phyloP scores from a whole-genome alignment of 2,888 invertebrate genomes.

The Agapetus fuscipes region DNA sequence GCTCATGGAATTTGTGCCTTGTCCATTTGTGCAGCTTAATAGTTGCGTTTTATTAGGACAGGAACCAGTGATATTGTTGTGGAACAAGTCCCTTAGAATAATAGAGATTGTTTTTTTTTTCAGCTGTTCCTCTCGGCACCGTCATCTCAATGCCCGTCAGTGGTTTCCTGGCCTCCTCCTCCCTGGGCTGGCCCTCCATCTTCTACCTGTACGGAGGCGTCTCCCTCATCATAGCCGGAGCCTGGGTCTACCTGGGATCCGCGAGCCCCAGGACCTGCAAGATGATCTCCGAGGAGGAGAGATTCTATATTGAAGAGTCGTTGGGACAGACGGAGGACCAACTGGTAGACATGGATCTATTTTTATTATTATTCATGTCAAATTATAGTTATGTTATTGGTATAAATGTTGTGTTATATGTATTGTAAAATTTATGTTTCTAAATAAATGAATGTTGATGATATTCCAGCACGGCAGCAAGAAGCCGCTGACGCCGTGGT shows the following conservation, averaged over 20 bases:
- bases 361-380: neutral
- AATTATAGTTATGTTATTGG: neutral
- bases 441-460: no score
- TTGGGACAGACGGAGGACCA: slow-evolving; percentile 23
- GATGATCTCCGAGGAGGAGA: slow-evolving; percentile 46
- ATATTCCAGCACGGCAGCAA: no score
- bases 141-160: slow-evolving; percentile 57
- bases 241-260: slow-evolving; percentile 47
- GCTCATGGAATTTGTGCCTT: neutral
- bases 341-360: neutral
- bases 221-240: slow-evolving; percentile 40
- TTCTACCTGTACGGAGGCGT: slow-evolving; percentile 53
- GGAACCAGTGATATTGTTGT: no score
- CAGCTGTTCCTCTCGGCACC: slow-evolving; percentile 58
- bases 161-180: slow-evolving; percentile 46
- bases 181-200: slow-evolving; percentile 57
- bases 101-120: slow-evolving; percentile 18
- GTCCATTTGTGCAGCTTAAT: no score
- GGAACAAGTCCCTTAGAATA: no score
- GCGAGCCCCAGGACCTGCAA: slow-evolving; percentile 49
- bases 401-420: neutral
- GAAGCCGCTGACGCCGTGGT: slow-evolving; percentile 11
- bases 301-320: slow-evolving; percentile 47
- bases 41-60: no score
- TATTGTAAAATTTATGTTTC: no score